Evolutionary conservation across 2,888 invertebrate species (phyloP), one percentile per base, ranked within the genome.

Genomic region (Tiphia femorata): DNA sequence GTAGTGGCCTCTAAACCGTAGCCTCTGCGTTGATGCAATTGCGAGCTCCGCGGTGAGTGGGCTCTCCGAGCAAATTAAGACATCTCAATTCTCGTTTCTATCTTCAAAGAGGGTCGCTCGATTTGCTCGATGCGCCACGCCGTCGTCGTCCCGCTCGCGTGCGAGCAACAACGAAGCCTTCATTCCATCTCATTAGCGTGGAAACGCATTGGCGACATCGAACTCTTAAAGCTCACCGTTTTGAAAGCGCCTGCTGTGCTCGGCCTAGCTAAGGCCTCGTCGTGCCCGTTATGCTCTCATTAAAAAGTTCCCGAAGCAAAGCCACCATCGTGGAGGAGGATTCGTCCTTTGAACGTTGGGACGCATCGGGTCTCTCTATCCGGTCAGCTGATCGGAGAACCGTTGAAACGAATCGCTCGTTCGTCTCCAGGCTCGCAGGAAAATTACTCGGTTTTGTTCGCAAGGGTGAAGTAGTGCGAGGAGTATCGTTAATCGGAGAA

Each of bases 181-280:
- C 73, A 79, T 76, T 75, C 67, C 66, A 66, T 51, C 78, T 79
- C 80, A 81, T 80, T 80, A 81, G 77, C n/a, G 12, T 65, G 69
- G 73, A 72, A 72, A 75, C 76, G 72, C 75, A 70, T 73, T 67
- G 43, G 27, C 51, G 47, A 51, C 40, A 33, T n/a, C 29, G 37
- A 35, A 51, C 27, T 33, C 19, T 44, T 41, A 2, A 8, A 37
- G 3, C 25, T 17, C 19, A 16, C 12, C 14, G 35, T 35, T 42
- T 25, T 17, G 38, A 6, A 19, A 47, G 21, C 38, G 20, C n/a
- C 19, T n/a, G n/a, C 19, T 17, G 8, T 17, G n/a, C 30, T n/a
- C n/a, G n/a, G n/a, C n/a, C n/a, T n/a, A n/a, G n/a, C n/a, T n/a
- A n/a, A n/a, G n/a, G n/a, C 30, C 8, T 30, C 3, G 5, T 12